Evolutionary conservation across 2,113 vertebrate genomes (phyloP).

Genomic region (Peromyscus leucopus): DNA sequence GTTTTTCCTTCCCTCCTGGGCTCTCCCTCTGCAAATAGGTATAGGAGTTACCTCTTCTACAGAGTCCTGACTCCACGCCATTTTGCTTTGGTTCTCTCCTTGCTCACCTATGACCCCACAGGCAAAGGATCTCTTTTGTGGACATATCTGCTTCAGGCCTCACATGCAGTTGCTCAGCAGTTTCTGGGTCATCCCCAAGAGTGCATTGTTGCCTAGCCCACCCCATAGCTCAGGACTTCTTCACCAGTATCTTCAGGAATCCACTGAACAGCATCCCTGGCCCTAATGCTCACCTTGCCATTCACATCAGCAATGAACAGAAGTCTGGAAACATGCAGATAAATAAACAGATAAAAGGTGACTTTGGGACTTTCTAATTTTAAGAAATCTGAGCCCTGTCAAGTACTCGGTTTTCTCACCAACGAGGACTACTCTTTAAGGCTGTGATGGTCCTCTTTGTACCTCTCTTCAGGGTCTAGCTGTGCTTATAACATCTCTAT

Average conservation of each 20-base stretch:
- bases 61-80: too few relatives aligned
- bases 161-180: background rate
- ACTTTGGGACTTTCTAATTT: background rate
- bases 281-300: background rate
- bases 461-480: background rate
- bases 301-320: background rate
- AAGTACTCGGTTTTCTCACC: background rate
- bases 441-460: background rate
- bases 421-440: background rate
- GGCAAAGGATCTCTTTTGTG: background rate
- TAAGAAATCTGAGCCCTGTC: background rate
- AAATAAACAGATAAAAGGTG: background rate
- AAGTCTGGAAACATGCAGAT: background rate
- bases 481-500: background rate
- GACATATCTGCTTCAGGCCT: background rate
- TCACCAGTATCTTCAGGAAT: background rate
- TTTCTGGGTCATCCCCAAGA: background rate
- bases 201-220: background rate
- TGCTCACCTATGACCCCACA: background rate
- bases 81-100: background rate
- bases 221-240: background rate
- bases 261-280: background rate
- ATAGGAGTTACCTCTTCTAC: background rate
- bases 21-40: background rate
- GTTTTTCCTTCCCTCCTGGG: background rate